phyloP scores from a whole-genome alignment of 2,797 vertebrate species.

The Halcyon chelicuti region DNA sequence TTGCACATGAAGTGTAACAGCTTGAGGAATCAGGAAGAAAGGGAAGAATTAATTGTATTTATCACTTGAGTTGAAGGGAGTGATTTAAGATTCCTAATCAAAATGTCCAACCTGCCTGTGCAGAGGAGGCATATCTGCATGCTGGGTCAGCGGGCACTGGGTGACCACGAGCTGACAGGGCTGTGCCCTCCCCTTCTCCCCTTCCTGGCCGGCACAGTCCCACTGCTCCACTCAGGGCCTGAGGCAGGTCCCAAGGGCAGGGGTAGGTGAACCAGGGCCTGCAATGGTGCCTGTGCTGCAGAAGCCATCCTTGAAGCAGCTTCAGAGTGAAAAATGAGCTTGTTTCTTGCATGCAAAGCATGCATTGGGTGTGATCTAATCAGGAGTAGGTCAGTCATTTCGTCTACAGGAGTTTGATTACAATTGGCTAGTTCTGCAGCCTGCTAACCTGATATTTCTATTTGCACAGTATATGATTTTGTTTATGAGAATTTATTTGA shows the following conservation, averaged over 20 bases:
- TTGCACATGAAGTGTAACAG: neutral
- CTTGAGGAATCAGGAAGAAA: neutral
- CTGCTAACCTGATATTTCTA: neutral
- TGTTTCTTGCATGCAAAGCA: neutral
- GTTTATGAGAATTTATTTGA: neutral
- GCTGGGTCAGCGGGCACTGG: rapidly evolving
- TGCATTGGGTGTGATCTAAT: neutral
- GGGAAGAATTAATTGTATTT: neutral
- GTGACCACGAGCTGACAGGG: rapidly evolving
- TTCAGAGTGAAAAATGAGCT: neutral
- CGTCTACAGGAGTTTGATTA: neutral
- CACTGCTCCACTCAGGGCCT: rapidly evolving
- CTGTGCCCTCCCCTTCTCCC: neutral
- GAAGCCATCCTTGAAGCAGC: neutral
- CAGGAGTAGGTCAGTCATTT: neutral
- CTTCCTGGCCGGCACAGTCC: neutral
- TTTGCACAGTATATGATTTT: neutral
- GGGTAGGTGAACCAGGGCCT: neutral
- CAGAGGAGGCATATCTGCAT: rapidly evolving
- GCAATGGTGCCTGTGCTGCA: neutral
- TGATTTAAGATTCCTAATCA: neutral
- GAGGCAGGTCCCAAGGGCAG: rapidly evolving
- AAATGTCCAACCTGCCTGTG: neutral
- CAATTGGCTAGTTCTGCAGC: neutral
- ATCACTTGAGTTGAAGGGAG: neutral